phyloP scores from a whole-genome alignment of 1,140 invertebrate genomes.

The Cherax destructor region DNA sequence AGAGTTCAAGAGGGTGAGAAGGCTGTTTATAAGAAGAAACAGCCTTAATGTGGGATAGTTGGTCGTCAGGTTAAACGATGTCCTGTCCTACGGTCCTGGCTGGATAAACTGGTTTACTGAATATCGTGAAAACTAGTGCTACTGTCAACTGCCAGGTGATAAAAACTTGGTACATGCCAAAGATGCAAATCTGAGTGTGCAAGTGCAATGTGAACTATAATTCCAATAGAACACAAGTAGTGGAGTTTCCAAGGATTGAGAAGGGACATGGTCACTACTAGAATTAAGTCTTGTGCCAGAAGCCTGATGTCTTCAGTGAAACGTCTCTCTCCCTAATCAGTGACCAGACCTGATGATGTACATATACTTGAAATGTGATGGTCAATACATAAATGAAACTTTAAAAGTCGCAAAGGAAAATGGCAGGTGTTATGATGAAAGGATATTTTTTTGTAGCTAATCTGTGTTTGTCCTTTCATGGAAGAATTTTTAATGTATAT shows the following conservation, averaged over 20 bases:
- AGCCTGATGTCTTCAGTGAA: background rate
- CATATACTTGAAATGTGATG: slow-evolving; percentile 25
- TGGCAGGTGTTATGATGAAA: slow-evolving; percentile 1
- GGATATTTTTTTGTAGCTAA: slow-evolving; percentile 44
- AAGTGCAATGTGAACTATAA: background rate
- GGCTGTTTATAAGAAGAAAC: background rate
- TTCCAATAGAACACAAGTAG: background rate
- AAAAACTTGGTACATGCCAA: background rate
- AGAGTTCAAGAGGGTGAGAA: background rate
- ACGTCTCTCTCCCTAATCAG: slow-evolving; percentile 1
- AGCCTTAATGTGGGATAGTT: background rate
- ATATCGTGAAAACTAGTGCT: background rate
- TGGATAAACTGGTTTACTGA: background rate
- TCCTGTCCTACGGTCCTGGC: background rate
- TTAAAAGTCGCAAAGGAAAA: background rate
- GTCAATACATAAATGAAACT: slow-evolving; percentile 27
- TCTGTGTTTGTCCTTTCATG: slow-evolving; percentile 43
- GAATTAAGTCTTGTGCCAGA: slow-evolving; percentile 11
- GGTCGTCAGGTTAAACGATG: background rate
- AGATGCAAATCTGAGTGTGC: background rate
- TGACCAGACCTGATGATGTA: slow-evolving; percentile 50
- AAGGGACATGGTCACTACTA: background rate
- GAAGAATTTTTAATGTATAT: slow-evolving; percentile 47
- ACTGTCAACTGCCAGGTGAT: background rate
- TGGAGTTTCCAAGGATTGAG: background rate